phyloP scores from a whole-genome alignment of 2,113 vertebrate genomes.

The Diadophis punctatus region DNA sequence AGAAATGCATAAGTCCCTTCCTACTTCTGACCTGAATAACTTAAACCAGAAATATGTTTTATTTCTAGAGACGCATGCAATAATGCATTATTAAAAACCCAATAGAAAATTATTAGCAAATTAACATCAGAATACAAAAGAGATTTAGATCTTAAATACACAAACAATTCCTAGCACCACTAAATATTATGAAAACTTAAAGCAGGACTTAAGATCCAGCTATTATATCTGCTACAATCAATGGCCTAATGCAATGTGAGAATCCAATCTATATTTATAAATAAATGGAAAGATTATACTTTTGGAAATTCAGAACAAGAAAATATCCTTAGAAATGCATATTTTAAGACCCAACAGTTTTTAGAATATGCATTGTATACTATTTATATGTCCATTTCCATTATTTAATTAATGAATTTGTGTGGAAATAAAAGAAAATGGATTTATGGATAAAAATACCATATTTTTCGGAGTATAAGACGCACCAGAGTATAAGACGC shows the following conservation, averaged over 20 bases:
- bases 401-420: neutral
- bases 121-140: neutral
- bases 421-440: neutral
- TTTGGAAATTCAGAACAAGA: neutral
- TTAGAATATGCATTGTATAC: neutral
- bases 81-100: neutral
- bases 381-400: neutral
- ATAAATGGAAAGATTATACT: neutral
- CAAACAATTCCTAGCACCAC: neutral
- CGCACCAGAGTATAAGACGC: too few relatives aligned
- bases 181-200: neutral
- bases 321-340: neutral
- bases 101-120: neutral
- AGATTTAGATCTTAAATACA: neutral
- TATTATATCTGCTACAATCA: neutral
- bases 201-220: neutral
- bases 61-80: neutral
- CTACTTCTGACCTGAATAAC: neutral
- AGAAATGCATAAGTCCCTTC: neutral
- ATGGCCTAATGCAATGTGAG: neutral
- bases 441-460: neutral
- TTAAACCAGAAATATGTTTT: neutral
- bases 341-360: neutral
- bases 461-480: too few relatives aligned
- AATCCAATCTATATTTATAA: neutral